Evolutionary conservation across 2,797 vertebrate species (phyloP).

Genomic region (Dallia pectoralis): DNA sequence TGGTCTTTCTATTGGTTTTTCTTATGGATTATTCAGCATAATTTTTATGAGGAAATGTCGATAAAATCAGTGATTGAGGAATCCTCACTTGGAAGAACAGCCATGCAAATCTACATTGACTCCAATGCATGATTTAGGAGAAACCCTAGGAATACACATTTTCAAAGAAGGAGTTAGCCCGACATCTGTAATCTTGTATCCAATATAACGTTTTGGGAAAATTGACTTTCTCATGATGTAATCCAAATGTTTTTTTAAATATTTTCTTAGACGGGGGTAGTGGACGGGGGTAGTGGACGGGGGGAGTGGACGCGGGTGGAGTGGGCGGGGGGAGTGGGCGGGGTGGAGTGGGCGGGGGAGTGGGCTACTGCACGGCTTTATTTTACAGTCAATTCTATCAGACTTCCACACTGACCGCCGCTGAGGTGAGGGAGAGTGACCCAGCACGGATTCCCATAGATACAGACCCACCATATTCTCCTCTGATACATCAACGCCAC

Average conservation of each 20-base stretch:
- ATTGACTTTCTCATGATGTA: not conserved
- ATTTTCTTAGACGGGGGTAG: too few relatives aligned
- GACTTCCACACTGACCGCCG: not conserved
- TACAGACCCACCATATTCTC: constrained; percentile 7
- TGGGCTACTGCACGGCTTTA: not conserved
- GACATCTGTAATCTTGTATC: not conserved
- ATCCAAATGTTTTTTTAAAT: not conserved
- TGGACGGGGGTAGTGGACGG: too few relatives aligned
- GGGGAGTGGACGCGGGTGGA: too few relatives aligned
- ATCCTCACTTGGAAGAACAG: not conserved
- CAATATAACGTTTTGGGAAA: not conserved
- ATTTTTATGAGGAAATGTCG: not conserved
- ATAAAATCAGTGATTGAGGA: not conserved
- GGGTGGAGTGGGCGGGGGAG: too few relatives aligned
- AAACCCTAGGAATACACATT: not conserved
- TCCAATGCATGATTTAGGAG: not conserved
- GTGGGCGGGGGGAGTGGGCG: too few relatives aligned
- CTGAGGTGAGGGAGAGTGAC: not conserved
- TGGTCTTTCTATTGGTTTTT: not conserved
- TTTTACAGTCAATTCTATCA: not conserved
- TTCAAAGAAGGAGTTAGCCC: not conserved
- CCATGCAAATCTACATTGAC: not conserved
- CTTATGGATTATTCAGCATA: not conserved
- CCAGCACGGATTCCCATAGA: not conserved
- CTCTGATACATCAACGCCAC: constrained; percentile 9